Evolutionary conservation across 2,888 invertebrate genomes (phyloP).

Genomic region (Drosophila bunnanda): DNA sequence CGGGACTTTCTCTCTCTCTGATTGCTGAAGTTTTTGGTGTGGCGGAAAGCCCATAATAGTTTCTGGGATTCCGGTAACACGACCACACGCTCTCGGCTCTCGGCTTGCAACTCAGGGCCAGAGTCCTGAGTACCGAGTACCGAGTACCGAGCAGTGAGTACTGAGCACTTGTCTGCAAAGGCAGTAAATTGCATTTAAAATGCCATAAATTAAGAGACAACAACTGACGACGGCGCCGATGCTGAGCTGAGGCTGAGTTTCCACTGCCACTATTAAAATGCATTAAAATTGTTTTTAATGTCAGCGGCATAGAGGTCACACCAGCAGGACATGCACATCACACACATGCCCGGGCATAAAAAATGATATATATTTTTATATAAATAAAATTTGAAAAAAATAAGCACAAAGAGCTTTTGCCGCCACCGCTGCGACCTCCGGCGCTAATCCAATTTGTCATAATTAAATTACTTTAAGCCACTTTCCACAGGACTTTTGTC

Average conservation of each 20-base stretch:
- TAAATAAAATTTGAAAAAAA: constrained; percentile 14
- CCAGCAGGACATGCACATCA: neutral
- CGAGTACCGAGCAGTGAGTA: constrained; percentile 14
- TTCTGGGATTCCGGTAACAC: constrained; percentile 26
- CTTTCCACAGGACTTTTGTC: constrained; percentile 47
- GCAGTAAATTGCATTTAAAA: constrained; percentile 74
- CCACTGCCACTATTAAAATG: constrained; percentile 62
- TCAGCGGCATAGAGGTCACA: constrained; percentile 54
- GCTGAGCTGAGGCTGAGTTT: constrained; percentile 21
- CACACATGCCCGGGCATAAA: constrained; percentile 1
- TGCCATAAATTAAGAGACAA: constrained; percentile 73
- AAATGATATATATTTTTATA: constrained; percentile 15
- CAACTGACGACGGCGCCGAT: constrained; percentile 36
- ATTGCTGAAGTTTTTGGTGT: constrained; percentile 53
- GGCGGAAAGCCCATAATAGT: constrained; percentile 42
- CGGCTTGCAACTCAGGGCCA: too few relatives aligned
- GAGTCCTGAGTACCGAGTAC: constrained; percentile 20
- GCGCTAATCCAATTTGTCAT: constrained; percentile 72
- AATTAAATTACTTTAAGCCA: constrained; percentile 74
- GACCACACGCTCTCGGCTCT: constrained; percentile 10
- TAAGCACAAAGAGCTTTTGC: constrained; percentile 16
- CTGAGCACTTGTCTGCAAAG: constrained; percentile 26
- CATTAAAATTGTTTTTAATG: constrained; percentile 69
- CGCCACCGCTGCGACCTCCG: neutral
- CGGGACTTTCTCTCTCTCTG: constrained; percentile 19